Base-by-base conservation (phyloP, 2,888 invertebrate species). In the Andrena praecox region DNA sequence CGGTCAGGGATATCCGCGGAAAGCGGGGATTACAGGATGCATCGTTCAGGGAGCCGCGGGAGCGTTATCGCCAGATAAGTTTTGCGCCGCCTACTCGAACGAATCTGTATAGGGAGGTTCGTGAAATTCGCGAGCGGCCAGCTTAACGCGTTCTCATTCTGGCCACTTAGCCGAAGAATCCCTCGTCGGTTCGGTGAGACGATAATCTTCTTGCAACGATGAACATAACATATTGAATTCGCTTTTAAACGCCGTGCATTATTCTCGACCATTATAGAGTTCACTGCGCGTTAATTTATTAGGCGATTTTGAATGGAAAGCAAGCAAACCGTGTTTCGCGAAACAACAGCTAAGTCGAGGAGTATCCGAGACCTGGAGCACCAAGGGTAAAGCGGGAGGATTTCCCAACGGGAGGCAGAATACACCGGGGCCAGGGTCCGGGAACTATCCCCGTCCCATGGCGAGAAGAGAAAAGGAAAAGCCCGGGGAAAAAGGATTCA, bases 1-100 rank as follows among this genome's bases (percentile, higher is more conserved):
- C 84, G 87, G 81, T 79, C 33, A 85, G 89, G 87, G 89, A 90
- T 88, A 86, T 81, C 85, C 85, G 86, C 84, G 80, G 87, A 85
- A 86, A 85, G 80, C 85, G 78, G 77, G 85, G 88, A 91, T 91
- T 90, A 90, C 88, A 71, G 87, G 86, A 89, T 87, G 82, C 87
- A 86, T 88, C 88, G 89, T 89, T 89, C 88, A 84, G 75, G 68
- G 54, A 69, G 84, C 78, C 83, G 75, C 71, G 85, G 54, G 76
- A 85, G 70, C 85, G 85, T 90, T 87, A 85, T 87, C 86, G 87
- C 77, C 77, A 67, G 66, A 77, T 81, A 76, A 82, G 73, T 84
- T 85, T 77, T 76, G 77, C 72, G 29, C 6, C 59, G 24, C 69
- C 27, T 56, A 27, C 56, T 12, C 24, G 24, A 56, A 56, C 60